Percentiles rank a stretch among this genome's conserved stretches.
Evolutionary conservation across 2,113 vertebrate genomes (phyloP).

Genomic region (Tinamus guttatus): DNA sequence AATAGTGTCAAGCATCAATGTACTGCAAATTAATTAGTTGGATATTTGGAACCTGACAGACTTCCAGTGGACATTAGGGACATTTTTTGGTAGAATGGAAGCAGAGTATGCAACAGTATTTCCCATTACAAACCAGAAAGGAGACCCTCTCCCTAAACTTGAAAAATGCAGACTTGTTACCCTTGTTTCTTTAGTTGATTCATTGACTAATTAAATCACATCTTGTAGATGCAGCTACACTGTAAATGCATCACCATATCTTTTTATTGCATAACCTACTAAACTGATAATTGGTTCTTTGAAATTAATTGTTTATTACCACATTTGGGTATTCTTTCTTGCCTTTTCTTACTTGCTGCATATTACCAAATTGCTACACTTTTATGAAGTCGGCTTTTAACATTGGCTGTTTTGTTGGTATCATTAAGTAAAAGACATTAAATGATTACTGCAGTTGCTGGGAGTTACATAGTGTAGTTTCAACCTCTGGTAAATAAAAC

Average conservation of each 20-base stretch:
- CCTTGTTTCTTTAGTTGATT: background rate
- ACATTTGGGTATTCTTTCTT: background rate
- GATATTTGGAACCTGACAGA: background rate
- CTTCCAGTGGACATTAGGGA: background rate
- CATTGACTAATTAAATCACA: background rate
- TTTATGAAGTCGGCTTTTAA: constrained; percentile 39
- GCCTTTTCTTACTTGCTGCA: background rate
- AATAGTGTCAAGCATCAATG: background rate
- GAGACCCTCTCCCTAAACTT: background rate
- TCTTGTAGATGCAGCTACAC: background rate
- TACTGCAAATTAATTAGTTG: background rate
- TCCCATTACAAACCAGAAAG: background rate
- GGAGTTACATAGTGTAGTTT: constrained; percentile 15
- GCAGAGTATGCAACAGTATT: background rate
- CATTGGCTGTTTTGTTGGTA: background rate
- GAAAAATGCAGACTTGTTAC: background rate
- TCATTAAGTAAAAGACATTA: constrained; percentile 27
- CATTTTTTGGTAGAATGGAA: background rate
- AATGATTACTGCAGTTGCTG: constrained; percentile 24
- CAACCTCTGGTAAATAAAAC: constrained; percentile 18
- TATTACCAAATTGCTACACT: constrained; percentile 22
- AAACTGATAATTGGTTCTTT: background rate
- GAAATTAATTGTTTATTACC: constrained; percentile 35
- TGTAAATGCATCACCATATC: background rate
- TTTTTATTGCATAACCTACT: background rate